These are phyloP conservation scores for Oscheius sp. DNA, from an alignment of 2,888 invertebrate species.

Conservation along the genomic window DNA sequence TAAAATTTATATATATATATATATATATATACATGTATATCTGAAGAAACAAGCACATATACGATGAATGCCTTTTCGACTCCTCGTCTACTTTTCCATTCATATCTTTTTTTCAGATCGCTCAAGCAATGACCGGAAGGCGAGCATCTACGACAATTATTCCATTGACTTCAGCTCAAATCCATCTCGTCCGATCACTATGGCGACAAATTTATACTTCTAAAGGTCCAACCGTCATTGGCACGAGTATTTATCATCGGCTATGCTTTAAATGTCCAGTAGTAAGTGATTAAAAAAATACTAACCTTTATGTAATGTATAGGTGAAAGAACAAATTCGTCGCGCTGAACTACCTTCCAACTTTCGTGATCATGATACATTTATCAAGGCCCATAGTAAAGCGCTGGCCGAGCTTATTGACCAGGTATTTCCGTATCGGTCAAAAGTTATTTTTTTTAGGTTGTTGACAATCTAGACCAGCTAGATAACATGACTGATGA, in stretches of 20 bases:
- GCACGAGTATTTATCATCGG: constrained; percentile 65
- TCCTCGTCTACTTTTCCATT: not conserved
- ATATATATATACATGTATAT: no score
- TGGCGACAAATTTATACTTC: constrained; percentile 55
- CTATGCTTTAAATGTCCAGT: constrained; percentile 67
- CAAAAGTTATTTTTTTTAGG: constrained; percentile 36
- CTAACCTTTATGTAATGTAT: constrained; percentile 18
- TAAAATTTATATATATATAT: no score
- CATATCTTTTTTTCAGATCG: constrained; percentile 35
- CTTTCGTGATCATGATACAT: constrained; percentile 65
- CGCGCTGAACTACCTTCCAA: constrained; percentile 58
- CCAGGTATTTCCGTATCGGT: no score
- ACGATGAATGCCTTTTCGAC: no score
- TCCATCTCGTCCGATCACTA: constrained; percentile 61
- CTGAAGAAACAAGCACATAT: no score
- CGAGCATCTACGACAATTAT: constrained; percentile 66
- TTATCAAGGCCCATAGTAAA: constrained; percentile 66
- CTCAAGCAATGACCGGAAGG: constrained; percentile 52
- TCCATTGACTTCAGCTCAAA: constrained; percentile 66
- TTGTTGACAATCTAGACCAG: constrained; percentile 67
- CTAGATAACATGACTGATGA: constrained; percentile 60
- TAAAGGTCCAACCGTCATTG: constrained; percentile 69
- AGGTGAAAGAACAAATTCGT: constrained; percentile 66
- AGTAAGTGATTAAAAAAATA: constrained; percentile 36
- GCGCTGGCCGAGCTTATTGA: constrained; percentile 66